Base-by-base conservation (phyloP, 2,888 invertebrate species). In the Gandaritis pyraliata region DNA sequence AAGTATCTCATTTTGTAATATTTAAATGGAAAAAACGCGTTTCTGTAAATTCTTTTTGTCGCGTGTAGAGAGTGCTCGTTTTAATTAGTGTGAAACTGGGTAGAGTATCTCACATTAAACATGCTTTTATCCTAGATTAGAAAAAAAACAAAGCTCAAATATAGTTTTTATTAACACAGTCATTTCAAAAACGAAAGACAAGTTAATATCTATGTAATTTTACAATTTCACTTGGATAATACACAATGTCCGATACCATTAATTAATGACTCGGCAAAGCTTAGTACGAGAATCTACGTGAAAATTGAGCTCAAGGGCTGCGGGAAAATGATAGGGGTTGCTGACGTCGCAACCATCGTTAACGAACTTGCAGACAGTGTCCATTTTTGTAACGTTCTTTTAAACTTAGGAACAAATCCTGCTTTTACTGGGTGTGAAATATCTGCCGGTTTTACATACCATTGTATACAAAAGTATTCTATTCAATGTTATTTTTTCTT, bases 1-100 rank as follows among this genome's bases (percentile, higher is more conserved):
- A 78, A 77, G 76, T 75, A 77, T 77, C 77, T 75, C 79, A 77
- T 82, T 83, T 81, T 76, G 74, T 74, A 80, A 81, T 83, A 76
- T 74, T 71, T 72, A 80, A 82, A 83, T 82, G 74, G 75, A 72
- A 73, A 74, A 76, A 72, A 65, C 52, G 64, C 57, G 60, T 47
- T 5, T 47, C 18, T 29, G 10, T 51, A 38, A 39, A 36, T 16
- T 58, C 11, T 45, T 48, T 47, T 54, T 57, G 38, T 53, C 16
- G 15, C 41, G 33, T 43, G 30, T 49, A 15, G 58, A 58, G 39
- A 16, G 45, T 2, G 56, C 15, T 41, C 41, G 1, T 16, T 43
- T 43, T 43, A 16, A 43, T 43, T 41, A 15, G n/a, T 15, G 41
- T 2, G 15, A 41, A 13, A 38, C 12, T 38, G 38, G n/a, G n/a